Evolutionary conservation across 2,888 invertebrate genomes (phyloP), one percentile per base, ranked within the genome.

Genomic region (Syritta pipiens): DNA sequence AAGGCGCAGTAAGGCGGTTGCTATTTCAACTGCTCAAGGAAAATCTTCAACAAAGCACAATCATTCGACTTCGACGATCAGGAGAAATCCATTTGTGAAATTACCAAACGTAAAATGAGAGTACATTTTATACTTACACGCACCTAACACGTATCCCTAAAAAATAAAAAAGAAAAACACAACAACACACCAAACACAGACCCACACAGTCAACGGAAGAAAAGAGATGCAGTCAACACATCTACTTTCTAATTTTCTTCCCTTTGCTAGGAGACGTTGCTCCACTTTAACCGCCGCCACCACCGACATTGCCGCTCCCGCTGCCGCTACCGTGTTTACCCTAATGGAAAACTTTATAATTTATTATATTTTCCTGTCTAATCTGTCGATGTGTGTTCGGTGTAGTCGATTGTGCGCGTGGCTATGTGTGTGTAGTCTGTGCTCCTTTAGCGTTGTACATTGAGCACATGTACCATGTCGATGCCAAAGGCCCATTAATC

Each of bases 401-500:
- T 24, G 28, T 28, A 12, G n/a, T 28, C 12, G 4, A 1, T 10
- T 71, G 22, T 67, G 46, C 44, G n/a, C 59, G n/a, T 48, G 37
- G 6, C 24, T 55, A 12, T 49, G 9, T 20, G 9, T 37, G 62
- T 69, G 20, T 44, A 7, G 42, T 9, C 32, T 49, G 20, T 22
- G 28, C 28, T 10, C 51, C 14, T 20, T 40, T 10, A 57, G 28
- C 49, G 63, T 37, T 55, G 67, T 62, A 74, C 74, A 79, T 68
- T 74, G 62, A 81, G 68, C 81, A 79, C 69, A 81, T 81, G 81
- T 81, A 79, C 63, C 63, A 59, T 68, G 74, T 79, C 81, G 79
- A 81, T 74, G 74, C 69, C 79, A 63, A 69, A 65, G 62, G 81
- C 81, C 79, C 81, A 81, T 81, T 81, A 79, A 81, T 81, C 81